Conservation (phyloP, 2,888 invertebrate genomes). For the Diaprepes abbreviatus region DNA sequence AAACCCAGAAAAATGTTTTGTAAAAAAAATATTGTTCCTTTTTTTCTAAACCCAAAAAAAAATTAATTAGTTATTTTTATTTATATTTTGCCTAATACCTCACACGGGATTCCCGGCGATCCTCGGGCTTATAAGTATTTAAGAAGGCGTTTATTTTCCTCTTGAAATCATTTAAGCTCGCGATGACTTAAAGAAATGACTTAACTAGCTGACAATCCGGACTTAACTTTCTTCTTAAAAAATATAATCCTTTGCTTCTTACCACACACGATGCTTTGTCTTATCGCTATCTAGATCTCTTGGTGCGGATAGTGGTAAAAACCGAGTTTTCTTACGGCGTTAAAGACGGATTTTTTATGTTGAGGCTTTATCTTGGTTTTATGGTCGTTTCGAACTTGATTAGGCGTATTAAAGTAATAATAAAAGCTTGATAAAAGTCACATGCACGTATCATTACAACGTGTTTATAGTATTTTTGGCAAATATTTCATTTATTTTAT, state of each 20-base stretch:
- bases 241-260: conserved; percentile 40
- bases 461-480: background rate
- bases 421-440: background rate
- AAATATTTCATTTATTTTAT: background rate
- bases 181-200: conserved; percentile 35
- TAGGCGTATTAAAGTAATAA: background rate
- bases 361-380: conserved; percentile 29
- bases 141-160: conserved; percentile 9
- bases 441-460: background rate
- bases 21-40: too few species aligned
- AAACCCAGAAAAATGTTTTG: too few species aligned
- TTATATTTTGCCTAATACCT: conserved; percentile 14
- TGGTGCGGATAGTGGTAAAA: conserved; percentile 47
- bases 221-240: conserved; percentile 37
- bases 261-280: conserved; percentile 49
- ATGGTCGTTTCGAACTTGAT: background rate
- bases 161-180: conserved; percentile 25
- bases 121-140: conserved; percentile 20
- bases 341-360: conserved; percentile 37
- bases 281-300: conserved; percentile 49
- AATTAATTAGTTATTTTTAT: background rate
- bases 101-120: background rate
- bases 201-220: conserved; percentile 46
- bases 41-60: too few species aligned
- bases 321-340: conserved; percentile 45